Evolutionary conservation across 2,113 vertebrate genomes (phyloP), one percentile per base, ranked within the genome.

Genomic region (Silurus meridionalis): DNA sequence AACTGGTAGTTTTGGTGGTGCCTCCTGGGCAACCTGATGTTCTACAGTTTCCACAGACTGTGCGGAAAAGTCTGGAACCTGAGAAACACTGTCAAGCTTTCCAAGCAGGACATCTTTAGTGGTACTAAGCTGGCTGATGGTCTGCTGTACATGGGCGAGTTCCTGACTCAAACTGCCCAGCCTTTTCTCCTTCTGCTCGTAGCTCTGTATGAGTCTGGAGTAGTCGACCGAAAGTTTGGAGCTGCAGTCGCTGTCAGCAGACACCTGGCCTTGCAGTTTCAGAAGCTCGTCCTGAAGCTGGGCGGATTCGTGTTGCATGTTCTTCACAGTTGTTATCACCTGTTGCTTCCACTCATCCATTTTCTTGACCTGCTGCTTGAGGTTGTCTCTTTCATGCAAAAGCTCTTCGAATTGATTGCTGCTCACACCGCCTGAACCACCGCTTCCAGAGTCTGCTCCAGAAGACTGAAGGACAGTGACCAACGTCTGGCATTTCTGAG

Each of bases 261-360:
- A 93, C 57, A 99, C 95, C 86, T 97, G 97, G 5, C 95, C 94
- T 88, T 98, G 97, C 28, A 99, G 96, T 6, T 95, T 96, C 4
- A 97, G 92, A 9, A 99, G 95, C 66, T 99, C 97, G 37, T 98
- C 97, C 23, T 99, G 97, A 50, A 99, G 96, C 88, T 99, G 97
- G 15, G 96, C 98, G 0, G 98, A 99, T 92, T 99, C 98, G 0
- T 97, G 98, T n/a, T 98, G 97, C 98, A 99, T 98, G 84, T 99
- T 99, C 89, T 97, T 97, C 5, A 99, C 97, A 0, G 98, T 99
- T 11, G 98, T 99, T 90, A 98, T 98, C 71, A 99, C 98, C 87
- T 99, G 98, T 80, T 98, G 97, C 86, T 99, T 99, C 98, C 98
- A 99, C 90, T 99, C 98, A 23, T 99, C 97, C 97, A 99, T 97